Percentiles rank a stretch among this genome's conserved stretches.
phyloP scores from a whole-genome alignment of 1,140 invertebrate species.

The Drosophila sechellia region DNA sequence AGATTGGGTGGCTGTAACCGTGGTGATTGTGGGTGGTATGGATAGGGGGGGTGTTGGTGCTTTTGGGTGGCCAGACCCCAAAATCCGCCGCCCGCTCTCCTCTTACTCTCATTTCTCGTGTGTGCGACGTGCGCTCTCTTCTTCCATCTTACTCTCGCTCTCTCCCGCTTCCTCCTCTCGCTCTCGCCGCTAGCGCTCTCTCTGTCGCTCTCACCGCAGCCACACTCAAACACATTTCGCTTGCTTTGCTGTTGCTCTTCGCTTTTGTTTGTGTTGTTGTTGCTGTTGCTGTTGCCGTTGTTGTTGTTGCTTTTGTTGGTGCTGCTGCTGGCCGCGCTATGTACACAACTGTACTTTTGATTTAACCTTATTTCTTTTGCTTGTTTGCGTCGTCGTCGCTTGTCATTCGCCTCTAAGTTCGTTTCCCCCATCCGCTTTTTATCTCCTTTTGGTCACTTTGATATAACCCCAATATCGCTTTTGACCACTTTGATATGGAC shows the following conservation, averaged over 20 bases:
- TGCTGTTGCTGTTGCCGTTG: constrained; percentile 57
- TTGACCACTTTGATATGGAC: constrained; percentile 1
- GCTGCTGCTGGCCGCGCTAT: constrained; percentile 76
- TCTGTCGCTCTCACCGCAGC: constrained; percentile 66
- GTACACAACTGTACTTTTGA: constrained; percentile 83
- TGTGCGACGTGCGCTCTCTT: constrained; percentile 75
- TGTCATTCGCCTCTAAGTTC: constrained; percentile 41
- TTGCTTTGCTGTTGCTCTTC: constrained; percentile 62
- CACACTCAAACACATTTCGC: constrained; percentile 80
- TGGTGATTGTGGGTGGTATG: neutral
- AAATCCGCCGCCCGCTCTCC: constrained; percentile 35
- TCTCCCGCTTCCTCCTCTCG: constrained; percentile 31
- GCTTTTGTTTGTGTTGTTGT: constrained; percentile 69
- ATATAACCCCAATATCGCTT: neutral
- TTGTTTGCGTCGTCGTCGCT: constrained; percentile 58
- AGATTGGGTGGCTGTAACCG: constrained; percentile 12
- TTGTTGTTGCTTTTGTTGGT: constrained; percentile 63
- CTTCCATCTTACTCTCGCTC: constrained; percentile 47
- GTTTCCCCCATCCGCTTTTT: constrained; percentile 1
- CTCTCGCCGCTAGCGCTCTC: constrained; percentile 44
- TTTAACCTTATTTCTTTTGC: constrained; percentile 81
- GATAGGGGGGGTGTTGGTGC: constrained; percentile 3
- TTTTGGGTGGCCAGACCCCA: constrained; percentile 68
- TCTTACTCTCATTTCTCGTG: constrained; percentile 58
- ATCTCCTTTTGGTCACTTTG: constrained; percentile 18